Evolutionary conservation across 2,888 invertebrate species (phyloP), one percentile per base, ranked within the genome.

Genomic region (Nomada ferruginata): DNA sequence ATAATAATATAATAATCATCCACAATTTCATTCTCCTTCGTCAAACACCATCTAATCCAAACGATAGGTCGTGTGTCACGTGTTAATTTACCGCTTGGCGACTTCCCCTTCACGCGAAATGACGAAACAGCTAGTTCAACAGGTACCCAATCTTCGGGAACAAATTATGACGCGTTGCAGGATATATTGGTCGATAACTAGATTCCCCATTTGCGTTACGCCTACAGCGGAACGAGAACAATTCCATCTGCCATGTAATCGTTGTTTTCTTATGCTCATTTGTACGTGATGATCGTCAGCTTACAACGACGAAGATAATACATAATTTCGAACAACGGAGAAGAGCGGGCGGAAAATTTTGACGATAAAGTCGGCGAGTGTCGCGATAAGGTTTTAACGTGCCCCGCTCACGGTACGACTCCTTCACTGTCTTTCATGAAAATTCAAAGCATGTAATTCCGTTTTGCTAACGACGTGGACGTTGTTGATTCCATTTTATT

Each of bases 301-400:
- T 68, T 65, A 18, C 26, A 29, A 18, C 36, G 20, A 9, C 52
- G 4, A 63, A 78, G 87, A 89, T 85, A 85, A 87, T 83, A 70
- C 66, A 86, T 83, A 66, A 64, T 71, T 83, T 66, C 68, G 76
- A 59, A 29, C 61, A 66, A 23, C 69, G 44, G 50, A 36, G 83
- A 60, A 69, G 59, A 65, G 71, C 83, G 59, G 84, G 76, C 86
- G 90, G 90, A 91, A 91, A 91, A 89, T 91, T 91, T 90, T 71
- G 82, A 85, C 74, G 87, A 89, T 89, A 90, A 89, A 81, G 75
- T 57, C 15, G 36, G 42, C 64, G 47, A 76, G 78, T 71, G 78
- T 29, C 71, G 79, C 76, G 88, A 87, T 88, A 88, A 88, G 64
- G 55, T 44, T 15, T 36, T 53, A 61, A 15, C 11, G 13, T 1